phyloP scores from a whole-genome alignment of 2,797 vertebrate genomes.

The Setipinna tenuifilis region DNA sequence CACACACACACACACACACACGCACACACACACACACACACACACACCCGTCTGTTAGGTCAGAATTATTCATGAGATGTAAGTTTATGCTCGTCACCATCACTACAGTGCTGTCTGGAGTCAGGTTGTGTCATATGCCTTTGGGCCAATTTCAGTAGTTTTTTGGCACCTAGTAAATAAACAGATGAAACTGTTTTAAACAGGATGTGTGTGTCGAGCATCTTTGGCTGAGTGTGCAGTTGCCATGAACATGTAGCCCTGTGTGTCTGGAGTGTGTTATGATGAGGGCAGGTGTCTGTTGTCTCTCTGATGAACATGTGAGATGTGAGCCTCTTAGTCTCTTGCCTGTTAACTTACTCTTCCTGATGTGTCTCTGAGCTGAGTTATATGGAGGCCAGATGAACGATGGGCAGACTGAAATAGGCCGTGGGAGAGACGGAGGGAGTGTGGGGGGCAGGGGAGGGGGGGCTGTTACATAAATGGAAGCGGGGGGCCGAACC shows the following conservation, averaged over 20 bases:
- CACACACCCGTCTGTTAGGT: too few species aligned
- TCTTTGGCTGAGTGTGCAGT: too few species aligned
- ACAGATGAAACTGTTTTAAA: too few species aligned
- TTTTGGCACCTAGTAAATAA: too few species aligned
- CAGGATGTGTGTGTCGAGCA: background rate
- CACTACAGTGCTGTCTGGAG: too few species aligned
- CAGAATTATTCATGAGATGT: too few species aligned
- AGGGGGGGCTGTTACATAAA: background rate
- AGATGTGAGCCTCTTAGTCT: too few species aligned
- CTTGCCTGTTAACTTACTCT: background rate
- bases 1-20: too few species aligned
- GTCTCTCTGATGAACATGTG: background rate
- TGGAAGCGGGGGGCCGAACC: background rate
- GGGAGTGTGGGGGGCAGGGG: background rate
- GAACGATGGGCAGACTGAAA: constrained; percentile 2
- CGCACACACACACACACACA: too few species aligned
- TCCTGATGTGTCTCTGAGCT: background rate
- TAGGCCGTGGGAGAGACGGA: background rate
- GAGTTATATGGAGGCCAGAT: background rate
- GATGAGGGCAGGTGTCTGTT: background rate
- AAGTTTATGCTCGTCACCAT: too few species aligned
- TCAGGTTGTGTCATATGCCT: too few species aligned
- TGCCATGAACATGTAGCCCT: background rate
- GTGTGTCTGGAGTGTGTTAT: background rate
- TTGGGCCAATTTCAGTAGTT: too few species aligned